Conservation (phyloP, 2,888 invertebrate genomes). For the Melieria picta region DNA sequence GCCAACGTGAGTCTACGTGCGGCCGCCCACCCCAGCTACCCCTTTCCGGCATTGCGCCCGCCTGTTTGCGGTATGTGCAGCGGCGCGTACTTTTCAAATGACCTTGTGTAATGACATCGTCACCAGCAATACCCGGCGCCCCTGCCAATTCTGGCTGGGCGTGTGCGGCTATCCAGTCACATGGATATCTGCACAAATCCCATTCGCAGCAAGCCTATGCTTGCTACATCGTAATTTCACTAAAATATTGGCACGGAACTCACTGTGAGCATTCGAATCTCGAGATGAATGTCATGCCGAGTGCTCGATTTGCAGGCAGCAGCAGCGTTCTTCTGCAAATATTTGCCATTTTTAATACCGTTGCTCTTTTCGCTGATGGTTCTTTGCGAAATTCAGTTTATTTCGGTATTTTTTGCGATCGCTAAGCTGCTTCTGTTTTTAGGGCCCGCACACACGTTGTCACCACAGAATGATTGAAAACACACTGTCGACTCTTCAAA, state of each 20-base stretch:
- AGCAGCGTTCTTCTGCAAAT: constrained; percentile 46
- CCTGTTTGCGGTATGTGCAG: too few relatives aligned
- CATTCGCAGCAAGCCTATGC: background rate
- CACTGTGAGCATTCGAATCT: constrained; percentile 46
- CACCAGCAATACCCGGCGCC: background rate
- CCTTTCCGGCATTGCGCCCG: too few relatives aligned
- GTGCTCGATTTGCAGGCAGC: constrained; percentile 45
- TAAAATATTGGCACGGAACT: constrained; percentile 35
- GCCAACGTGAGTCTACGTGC: too few relatives aligned
- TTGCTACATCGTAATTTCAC: background rate
- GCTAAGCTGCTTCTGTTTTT: too few relatives aligned
- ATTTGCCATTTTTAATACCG: constrained; percentile 44
- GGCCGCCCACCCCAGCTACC: too few relatives aligned
- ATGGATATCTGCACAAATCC: background rate
- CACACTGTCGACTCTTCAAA: too few relatives aligned
- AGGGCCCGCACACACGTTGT: too few relatives aligned
- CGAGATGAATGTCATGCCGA: constrained; percentile 43
- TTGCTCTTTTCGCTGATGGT: background rate
- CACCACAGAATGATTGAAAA: too few relatives aligned
- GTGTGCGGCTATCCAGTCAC: too few relatives aligned
- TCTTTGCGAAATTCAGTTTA: background rate
- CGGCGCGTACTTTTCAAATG: background rate
- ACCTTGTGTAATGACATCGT: constrained; percentile 28
- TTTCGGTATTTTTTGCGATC: too few relatives aligned
- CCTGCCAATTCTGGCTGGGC: too few relatives aligned